Percentiles rank a stretch among this genome's conserved stretches.
Evolutionary conservation across 2,797 vertebrate genomes (phyloP).

Genomic region (Nasua narica): DNA sequence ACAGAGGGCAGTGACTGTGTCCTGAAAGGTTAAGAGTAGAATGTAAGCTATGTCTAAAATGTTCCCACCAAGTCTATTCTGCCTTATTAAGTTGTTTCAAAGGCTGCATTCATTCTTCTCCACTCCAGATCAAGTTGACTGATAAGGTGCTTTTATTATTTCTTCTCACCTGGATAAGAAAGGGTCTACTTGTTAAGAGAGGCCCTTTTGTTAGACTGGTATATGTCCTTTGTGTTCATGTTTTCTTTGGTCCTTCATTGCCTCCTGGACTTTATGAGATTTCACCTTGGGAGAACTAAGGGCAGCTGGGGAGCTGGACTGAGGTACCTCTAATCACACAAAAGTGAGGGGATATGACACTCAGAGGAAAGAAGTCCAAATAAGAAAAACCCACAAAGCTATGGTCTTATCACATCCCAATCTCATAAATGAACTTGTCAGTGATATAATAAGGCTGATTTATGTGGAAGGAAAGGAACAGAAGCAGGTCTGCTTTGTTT

Average conservation of each 20-base stretch:
- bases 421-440: conserved; percentile 79
- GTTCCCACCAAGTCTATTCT: conserved; percentile 71
- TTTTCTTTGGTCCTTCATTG: conserved; percentile 51
- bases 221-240: conserved; percentile 45
- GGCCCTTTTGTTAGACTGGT: conserved; percentile 71
- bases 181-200: conserved; percentile 59
- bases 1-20: conserved; percentile 75
- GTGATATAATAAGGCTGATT: conserved; percentile 74
- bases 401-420: conserved; percentile 72
- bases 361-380: conserved; percentile 24
- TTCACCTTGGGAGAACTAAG: conserved; percentile 58
- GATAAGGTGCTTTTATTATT: conserved; percentile 76
- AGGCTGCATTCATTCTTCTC: conserved; percentile 74
- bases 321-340: neutral
- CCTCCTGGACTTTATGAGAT: conserved; percentile 48
- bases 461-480: neutral
- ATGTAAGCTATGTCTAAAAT: conserved; percentile 81
- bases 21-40: conserved; percentile 78
- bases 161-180: conserved; percentile 79
- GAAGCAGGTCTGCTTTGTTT: neutral
- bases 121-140: conserved; percentile 72
- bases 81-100: conserved; percentile 75
- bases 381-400: neutral
- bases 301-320: neutral
- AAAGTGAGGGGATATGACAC: accelerated